A percentile compares a stretch with the other conserved stretches of the same genome.
These are phyloP conservation scores for Branchinecta lindahli DNA, from an alignment of 1,140 invertebrate species.

Conservation along the genomic window DNA sequence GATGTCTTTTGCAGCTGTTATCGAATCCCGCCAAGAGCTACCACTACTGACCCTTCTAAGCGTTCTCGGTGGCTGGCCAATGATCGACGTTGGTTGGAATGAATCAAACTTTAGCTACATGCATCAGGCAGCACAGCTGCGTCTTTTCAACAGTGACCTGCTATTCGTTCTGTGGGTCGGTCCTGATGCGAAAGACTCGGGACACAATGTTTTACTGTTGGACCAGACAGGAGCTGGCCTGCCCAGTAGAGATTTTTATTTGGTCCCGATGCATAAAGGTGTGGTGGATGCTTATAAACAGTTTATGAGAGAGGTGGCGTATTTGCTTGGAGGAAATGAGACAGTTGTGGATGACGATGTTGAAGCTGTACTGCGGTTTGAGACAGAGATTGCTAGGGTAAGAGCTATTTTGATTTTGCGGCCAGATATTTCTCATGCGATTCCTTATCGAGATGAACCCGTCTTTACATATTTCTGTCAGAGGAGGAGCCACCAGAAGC, in stretches of 20 bases:
- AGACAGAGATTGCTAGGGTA: conserved; percentile 56
- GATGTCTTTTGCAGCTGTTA: conserved; percentile 25
- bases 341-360: conserved; percentile 44
- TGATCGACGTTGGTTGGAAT: conserved; percentile 48
- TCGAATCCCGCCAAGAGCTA: conserved; percentile 45
- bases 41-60: conserved; percentile 55
- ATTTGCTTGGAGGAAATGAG: conserved; percentile 45
- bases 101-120: conserved; percentile 52
- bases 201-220: conserved; percentile 61
- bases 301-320: conserved; percentile 52
- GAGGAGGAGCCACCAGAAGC: too few species aligned
- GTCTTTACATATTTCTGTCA: too few species aligned
- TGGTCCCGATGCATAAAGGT: conserved; percentile 46
- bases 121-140: conserved; percentile 50
- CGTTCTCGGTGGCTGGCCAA: conserved; percentile 67
- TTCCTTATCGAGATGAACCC: not conserved
- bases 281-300: conserved; percentile 61
- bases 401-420: conserved; percentile 20
- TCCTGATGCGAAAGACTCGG: conserved; percentile 73
- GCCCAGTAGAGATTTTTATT: conserved; percentile 68
- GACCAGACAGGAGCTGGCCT: conserved; percentile 74
- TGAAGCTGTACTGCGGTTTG: conserved; percentile 60
- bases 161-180: conserved; percentile 68
- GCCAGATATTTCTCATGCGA: conserved; percentile 4
- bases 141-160: conserved; percentile 67